Evolutionary conservation across 2,888 invertebrate species (phyloP).

Genomic region (Clistopyga incitator): DNA sequence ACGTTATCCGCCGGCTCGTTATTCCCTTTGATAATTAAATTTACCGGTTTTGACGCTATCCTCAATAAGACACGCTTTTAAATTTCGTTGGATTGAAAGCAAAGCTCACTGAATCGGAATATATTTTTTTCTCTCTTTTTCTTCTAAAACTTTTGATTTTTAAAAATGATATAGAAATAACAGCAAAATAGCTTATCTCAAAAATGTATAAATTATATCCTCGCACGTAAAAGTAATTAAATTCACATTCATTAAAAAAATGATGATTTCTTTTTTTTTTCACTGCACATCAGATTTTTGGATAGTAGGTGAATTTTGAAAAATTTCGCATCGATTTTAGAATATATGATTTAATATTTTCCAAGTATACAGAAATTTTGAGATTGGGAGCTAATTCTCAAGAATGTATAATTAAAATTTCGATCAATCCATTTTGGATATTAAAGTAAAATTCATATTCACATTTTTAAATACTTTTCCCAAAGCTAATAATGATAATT

Average conservation of each 20-base stretch:
- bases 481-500: not conserved
- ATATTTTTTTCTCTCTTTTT: not conserved
- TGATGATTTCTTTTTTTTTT: not conserved
- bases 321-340: too few relatives aligned
- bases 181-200: not conserved
- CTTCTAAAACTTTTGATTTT: not conserved
- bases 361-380: too few relatives aligned
- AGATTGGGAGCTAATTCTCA: too few relatives aligned
- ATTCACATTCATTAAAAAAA: not conserved
- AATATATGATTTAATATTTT: too few relatives aligned
- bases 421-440: too few relatives aligned
- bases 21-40: slow-evolving; percentile 28
- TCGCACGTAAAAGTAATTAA: not conserved
- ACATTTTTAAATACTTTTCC: not conserved
- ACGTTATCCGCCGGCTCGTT: slow-evolving; percentile 17
- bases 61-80: not conserved
- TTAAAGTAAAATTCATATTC: not conserved
- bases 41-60: not conserved
- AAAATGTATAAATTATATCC: not conserved
- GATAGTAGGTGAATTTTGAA: too few relatives aligned
- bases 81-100: not conserved
- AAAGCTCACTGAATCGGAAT: not conserved
- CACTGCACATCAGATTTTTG: too few relatives aligned
- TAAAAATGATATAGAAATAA: not conserved
- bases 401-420: not conserved